These are phyloP conservation scores for Pemphredon lugubris DNA, from an alignment of 2,888 invertebrate species.

Conservation along the genomic window DNA sequence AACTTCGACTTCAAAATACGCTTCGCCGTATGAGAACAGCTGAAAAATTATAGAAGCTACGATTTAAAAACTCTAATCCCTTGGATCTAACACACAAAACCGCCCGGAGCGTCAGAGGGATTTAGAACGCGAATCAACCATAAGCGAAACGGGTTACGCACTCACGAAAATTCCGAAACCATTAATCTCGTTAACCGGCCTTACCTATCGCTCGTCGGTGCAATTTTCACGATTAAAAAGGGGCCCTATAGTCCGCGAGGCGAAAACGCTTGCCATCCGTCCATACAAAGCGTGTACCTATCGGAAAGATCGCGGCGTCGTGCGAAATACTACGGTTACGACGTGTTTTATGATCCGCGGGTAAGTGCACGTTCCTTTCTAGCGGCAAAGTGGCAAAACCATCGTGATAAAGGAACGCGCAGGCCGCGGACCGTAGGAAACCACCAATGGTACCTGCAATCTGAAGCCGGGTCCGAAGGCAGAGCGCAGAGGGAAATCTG, in stretches of 20 bases:
- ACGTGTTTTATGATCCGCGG: slow-evolving; percentile 69
- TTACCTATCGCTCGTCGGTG: no score
- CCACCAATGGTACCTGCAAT: slow-evolving; percentile 41
- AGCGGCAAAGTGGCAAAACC: slow-evolving; percentile 69
- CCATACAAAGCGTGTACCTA: slow-evolving; percentile 21
- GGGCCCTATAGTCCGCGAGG: slow-evolving; percentile 31
- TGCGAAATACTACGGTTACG: slow-evolving; percentile 60
- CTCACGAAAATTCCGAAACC: no score
- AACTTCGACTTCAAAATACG: no score
- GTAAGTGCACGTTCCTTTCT: slow-evolving; percentile 66
- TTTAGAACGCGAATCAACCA: no score
- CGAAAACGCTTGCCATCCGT: slow-evolving; percentile 1
- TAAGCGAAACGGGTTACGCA: no score
- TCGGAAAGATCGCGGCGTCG: slow-evolving; percentile 24
- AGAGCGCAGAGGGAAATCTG: slow-evolving; percentile 52
- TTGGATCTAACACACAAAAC: no score
- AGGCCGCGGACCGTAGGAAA: slow-evolving; percentile 25
- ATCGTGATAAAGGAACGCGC: slow-evolving; percentile 67
- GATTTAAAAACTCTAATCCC: no score
- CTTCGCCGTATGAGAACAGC: no score
- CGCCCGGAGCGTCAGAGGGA: no score
- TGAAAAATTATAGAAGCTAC: no score
- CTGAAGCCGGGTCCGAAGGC: slow-evolving; percentile 5
- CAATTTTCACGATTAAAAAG: slow-evolving; percentile 1
- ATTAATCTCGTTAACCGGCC: no score